Conservation (phyloP, 1,140 invertebrate species). For the Drosophila rufa region DNA sequence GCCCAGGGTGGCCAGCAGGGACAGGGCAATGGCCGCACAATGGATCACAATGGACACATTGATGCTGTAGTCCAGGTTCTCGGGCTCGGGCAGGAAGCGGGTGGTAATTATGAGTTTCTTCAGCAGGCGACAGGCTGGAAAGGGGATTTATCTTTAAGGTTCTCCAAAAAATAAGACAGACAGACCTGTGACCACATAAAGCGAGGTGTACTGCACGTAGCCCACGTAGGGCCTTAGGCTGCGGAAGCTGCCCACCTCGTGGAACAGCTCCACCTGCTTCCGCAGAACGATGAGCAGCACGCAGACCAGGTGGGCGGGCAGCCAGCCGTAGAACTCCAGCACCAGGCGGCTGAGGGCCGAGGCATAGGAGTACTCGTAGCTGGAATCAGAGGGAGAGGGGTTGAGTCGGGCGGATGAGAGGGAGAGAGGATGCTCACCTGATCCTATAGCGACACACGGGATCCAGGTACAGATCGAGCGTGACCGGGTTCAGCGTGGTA, state of each 20-base stretch:
- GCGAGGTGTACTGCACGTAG: slow-evolving; percentile 64
- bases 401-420: neutral
- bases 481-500: slow-evolving; percentile 75
- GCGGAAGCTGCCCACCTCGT: slow-evolving; percentile 56
- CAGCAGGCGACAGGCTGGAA: slow-evolving; percentile 66
- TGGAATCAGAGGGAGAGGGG: slow-evolving; percentile 34
- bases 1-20: slow-evolving; percentile 48
- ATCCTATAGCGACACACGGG: slow-evolving; percentile 87
- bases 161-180: too few relatives aligned
- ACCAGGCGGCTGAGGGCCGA: slow-evolving; percentile 69
- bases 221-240: slow-evolving; percentile 64
- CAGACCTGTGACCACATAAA: slow-evolving; percentile 75
- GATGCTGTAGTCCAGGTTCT: slow-evolving; percentile 61
- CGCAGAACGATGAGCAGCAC: slow-evolving; percentile 73
- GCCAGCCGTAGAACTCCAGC: slow-evolving; percentile 75
- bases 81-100: slow-evolving; percentile 52
- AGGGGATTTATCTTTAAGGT: neutral
- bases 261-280: slow-evolving; percentile 67
- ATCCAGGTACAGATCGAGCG: slow-evolving; percentile 87
- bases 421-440: slow-evolving; percentile 73
- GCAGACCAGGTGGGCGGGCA: slow-evolving; percentile 77
- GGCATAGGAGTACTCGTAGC: slow-evolving; percentile 77
- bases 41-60: slow-evolving; percentile 74
- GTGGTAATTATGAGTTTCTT: slow-evolving; percentile 59
- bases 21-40: slow-evolving; percentile 63